Evolutionary conservation across 2,888 invertebrate genomes (phyloP).

Genomic region (Tetranychus truncatus): DNA sequence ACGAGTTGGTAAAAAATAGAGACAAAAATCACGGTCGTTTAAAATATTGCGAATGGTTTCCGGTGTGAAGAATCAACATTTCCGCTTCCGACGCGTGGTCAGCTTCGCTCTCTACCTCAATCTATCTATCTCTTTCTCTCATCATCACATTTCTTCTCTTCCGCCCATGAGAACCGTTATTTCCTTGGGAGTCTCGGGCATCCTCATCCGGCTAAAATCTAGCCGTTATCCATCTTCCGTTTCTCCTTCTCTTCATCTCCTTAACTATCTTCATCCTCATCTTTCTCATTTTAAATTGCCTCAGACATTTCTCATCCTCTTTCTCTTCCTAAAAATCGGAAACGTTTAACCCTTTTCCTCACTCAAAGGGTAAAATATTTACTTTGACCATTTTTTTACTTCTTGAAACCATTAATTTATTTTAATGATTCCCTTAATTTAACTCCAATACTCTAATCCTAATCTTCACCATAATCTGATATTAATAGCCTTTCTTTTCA

Average conservation of each 20-base stretch:
- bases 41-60: no score
- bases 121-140: conserved; percentile 11
- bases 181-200: no score
- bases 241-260: conserved; percentile 6
- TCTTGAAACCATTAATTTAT: no score
- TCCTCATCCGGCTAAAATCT: not conserved
- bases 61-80: no score
- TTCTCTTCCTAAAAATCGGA: not conserved
- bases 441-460: no score
- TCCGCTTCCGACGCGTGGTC: no score
- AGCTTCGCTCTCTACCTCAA: not conserved
- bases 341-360: not conserved
- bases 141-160: not conserved
- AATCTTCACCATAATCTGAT: no score
- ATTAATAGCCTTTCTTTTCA: no score
- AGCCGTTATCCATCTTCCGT: not conserved
- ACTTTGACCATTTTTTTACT: no score
- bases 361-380: not conserved
- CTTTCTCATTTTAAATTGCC: not conserved
- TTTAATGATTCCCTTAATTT: no score
- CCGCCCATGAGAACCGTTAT: not conserved
- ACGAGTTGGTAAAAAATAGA: no score
- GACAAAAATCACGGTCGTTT: no score
- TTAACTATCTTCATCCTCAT: conserved; percentile 4
- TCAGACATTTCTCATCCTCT: not conserved